Evolutionary conservation across 2,888 invertebrate genomes (phyloP).

Genomic region (Glyphotaelius pellucidus): DNA sequence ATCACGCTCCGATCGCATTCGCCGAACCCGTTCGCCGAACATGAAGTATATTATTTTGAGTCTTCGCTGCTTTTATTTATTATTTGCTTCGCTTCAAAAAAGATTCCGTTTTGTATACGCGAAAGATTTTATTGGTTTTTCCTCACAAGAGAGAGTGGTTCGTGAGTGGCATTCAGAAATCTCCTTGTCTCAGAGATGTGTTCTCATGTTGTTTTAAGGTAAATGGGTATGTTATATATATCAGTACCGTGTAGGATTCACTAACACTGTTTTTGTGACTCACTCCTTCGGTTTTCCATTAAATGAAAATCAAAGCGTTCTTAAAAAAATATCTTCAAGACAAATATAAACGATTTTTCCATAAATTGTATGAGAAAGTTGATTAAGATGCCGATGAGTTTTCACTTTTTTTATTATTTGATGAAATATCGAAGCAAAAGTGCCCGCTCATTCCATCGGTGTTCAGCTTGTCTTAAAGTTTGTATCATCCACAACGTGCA

Average conservation of each 20-base stretch:
- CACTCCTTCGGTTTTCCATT: neutral
- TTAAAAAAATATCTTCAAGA: neutral
- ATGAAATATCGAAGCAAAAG: neutral
- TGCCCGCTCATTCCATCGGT: neutral
- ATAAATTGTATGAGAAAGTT: neutral
- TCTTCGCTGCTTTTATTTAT: conserved; percentile 48
- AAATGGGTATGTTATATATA: neutral
- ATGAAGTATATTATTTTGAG: conserved; percentile 57
- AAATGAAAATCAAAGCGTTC: neutral
- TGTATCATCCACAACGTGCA: neutral
- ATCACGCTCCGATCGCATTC: conserved; percentile 55
- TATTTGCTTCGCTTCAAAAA: conserved; percentile 57
- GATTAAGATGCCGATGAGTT: neutral
- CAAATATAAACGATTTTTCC: neutral
- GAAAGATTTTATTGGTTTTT: conserved; percentile 60
- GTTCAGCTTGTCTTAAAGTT: neutral
- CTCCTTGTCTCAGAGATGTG: conserved; percentile 33
- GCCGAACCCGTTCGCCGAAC: conserved; percentile 50
- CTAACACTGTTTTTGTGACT: neutral
- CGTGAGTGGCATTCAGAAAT: conserved; percentile 48
- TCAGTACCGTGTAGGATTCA: neutral
- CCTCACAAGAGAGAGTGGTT: conserved; percentile 49
- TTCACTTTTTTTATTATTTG: neutral
- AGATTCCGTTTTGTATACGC: conserved; percentile 60
- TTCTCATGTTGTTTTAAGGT: conserved; percentile 23